A percentile compares a stretch with the other conserved stretches of the same genome.
Evolutionary conservation across 23 tunicate genomes (phyloP).

Genomic region (Styela clava): DNA sequence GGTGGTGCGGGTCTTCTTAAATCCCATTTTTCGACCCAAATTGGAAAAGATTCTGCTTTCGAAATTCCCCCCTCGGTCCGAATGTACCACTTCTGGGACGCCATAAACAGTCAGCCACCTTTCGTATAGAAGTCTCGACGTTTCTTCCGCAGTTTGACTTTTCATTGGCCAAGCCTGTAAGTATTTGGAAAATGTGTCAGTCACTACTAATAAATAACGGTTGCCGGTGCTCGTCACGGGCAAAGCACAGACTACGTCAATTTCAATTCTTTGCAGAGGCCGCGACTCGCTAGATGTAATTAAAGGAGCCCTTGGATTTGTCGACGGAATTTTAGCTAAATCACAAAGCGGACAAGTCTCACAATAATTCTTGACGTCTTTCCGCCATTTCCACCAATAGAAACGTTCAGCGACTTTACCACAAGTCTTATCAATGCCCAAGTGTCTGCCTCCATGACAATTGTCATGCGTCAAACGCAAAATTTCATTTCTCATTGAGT

Average conservation of each 20-base stretch:
- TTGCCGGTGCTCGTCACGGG: slow-evolving; percentile 17
- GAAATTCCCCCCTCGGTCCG: slow-evolving; percentile 11
- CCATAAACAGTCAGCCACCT: slow-evolving; percentile 31
- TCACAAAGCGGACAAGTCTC: not conserved
- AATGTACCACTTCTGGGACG: slow-evolving; percentile 22
- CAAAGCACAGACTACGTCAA: slow-evolving; percentile 17
- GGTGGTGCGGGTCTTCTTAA: slow-evolving; percentile 14
- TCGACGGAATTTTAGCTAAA: not conserved
- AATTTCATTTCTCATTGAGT: no score
- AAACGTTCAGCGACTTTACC: not conserved
- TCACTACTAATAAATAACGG: slow-evolving; percentile 13
- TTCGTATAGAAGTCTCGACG: slow-evolving; percentile 9
- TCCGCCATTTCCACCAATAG: not conserved
- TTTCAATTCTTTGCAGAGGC: slow-evolving; percentile 19
- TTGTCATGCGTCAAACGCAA: no score
- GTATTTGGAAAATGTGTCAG: slow-evolving; percentile 9
- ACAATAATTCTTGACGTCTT: not conserved
- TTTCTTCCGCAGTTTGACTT: slow-evolving; percentile 17
- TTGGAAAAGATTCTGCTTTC: slow-evolving; percentile 16
- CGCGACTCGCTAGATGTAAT: not conserved
- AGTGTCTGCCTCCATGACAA: no score
- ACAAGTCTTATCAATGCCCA: no score
- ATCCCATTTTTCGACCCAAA: not conserved
- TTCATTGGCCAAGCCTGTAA: slow-evolving; percentile 39
- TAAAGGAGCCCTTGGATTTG: slow-evolving; percentile 1